phyloP scores from a whole-genome alignment of 2,797 vertebrate genomes.

The Knipowitschia caucasica region DNA sequence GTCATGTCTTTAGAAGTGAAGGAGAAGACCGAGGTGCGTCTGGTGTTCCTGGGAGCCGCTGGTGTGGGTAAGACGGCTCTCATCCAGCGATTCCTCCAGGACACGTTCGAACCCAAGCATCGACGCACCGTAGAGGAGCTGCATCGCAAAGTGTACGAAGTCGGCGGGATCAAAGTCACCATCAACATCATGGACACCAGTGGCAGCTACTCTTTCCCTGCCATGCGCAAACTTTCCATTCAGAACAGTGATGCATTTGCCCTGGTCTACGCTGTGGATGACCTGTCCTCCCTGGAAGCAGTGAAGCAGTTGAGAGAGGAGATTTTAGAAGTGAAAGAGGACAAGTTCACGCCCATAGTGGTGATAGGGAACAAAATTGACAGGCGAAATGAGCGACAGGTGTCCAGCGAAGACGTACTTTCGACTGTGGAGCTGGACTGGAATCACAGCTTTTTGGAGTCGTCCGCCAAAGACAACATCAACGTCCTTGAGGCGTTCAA shows the following conservation, averaged over 20 bases:
- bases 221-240: conserved; percentile 88
- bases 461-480: conserved; percentile 84
- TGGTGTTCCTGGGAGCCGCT: conserved; percentile 85
- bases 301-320: conserved; percentile 82
- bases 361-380: conserved; percentile 88
- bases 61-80: conserved; percentile 86
- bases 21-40: conserved; percentile 81
- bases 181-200: conserved; percentile 89
- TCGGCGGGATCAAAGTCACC: conserved; percentile 77
- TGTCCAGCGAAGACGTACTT: conserved; percentile 73
- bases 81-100: conserved; percentile 84
- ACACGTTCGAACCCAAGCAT: conserved; percentile 86
- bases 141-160: conserved; percentile 82
- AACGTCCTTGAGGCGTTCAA: conserved; percentile 84
- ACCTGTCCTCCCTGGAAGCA: conserved; percentile 78
- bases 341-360: conserved; percentile 83
- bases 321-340: conserved; percentile 86
- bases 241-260: conserved; percentile 86
- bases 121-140: conserved; percentile 84
- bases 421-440: conserved; percentile 84
- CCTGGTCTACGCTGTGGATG: conserved; percentile 83
- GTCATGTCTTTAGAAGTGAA: conserved; percentile 80
- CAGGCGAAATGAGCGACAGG: conserved; percentile 57
- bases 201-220: conserved; percentile 88
- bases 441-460: conserved; percentile 84